Conservation (phyloP, 2,113 vertebrate species). For the Melanerpes formicivorus region DNA sequence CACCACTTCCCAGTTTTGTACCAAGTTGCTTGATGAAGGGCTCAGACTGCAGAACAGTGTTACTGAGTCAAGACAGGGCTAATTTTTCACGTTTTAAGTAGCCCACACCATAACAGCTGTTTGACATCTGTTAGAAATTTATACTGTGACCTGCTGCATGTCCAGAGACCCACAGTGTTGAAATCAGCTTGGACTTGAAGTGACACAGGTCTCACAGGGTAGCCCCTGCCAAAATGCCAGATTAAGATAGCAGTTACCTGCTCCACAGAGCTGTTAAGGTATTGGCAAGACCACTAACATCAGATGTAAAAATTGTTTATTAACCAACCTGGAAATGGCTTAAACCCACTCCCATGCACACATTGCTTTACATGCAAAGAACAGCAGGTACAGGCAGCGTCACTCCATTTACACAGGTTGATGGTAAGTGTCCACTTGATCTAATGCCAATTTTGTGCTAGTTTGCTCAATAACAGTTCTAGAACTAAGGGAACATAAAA, state of each 20-base stretch:
- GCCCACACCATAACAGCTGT: neutral
- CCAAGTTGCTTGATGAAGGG: neutral
- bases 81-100: neutral
- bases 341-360: neutral
- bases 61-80: fast-evolving
- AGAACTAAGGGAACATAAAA: neutral
- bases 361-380: neutral
- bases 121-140: neutral
- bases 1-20: fast-evolving
- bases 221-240: neutral
- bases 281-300: neutral
- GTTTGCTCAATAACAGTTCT: neutral
- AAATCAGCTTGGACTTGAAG: neutral
- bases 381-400: neutral
- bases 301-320: constrained; percentile 29
- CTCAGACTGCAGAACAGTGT: neutral
- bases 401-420: neutral
- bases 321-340: constrained; percentile 1
- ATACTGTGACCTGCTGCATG: neutral
- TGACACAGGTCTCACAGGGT: neutral
- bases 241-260: neutral
- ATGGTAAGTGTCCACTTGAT: neutral
- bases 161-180: neutral
- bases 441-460: neutral
- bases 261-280: neutral